Evolutionary conservation across 2,797 vertebrate species (phyloP).

Genomic region (Triplophysa yarkandensis): DNA sequence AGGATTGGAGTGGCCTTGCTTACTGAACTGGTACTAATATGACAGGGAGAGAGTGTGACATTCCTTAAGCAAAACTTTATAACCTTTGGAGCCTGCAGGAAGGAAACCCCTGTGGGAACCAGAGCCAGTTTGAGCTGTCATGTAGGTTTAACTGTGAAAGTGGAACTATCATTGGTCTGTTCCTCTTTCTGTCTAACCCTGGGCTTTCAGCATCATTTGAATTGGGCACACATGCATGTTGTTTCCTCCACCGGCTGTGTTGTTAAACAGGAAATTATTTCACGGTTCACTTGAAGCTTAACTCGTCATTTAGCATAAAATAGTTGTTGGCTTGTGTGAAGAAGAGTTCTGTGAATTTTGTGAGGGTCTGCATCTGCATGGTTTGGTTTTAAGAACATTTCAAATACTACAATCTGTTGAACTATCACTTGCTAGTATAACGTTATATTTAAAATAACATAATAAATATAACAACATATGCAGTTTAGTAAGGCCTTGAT

Average conservation of each 20-base stretch:
- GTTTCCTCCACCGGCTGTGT: neutral
- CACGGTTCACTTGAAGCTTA: conserved; percentile 13
- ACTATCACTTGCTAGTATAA: no score
- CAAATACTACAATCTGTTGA: no score
- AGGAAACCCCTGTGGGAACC: conserved; percentile 61
- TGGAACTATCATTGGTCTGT: conserved; percentile 53
- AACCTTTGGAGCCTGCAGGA: conserved; percentile 59
- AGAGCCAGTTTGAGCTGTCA: conserved; percentile 24
- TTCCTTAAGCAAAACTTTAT: conserved; percentile 15
- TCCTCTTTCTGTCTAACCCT: conserved; percentile 14
- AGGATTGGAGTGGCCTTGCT: conserved; percentile 35
- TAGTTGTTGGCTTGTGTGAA: conserved; percentile 2
- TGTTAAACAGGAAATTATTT: conserved; percentile 33
- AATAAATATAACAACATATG: no score
- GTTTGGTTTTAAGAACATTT: no score
- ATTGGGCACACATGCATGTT: conserved; percentile 2
- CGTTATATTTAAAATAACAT: no score
- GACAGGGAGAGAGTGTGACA: conserved; percentile 45
- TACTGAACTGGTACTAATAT: conserved; percentile 11
- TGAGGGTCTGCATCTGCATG: neutral
- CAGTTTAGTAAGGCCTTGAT: no score
- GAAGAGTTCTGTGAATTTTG: conserved; percentile 5
- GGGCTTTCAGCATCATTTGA: conserved; percentile 15
- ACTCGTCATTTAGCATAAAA: neutral
- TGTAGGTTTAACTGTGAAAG: conserved; percentile 52